phyloP scores from a whole-genome alignment of 2,888 invertebrate genomes.

The Boloria selene region DNA sequence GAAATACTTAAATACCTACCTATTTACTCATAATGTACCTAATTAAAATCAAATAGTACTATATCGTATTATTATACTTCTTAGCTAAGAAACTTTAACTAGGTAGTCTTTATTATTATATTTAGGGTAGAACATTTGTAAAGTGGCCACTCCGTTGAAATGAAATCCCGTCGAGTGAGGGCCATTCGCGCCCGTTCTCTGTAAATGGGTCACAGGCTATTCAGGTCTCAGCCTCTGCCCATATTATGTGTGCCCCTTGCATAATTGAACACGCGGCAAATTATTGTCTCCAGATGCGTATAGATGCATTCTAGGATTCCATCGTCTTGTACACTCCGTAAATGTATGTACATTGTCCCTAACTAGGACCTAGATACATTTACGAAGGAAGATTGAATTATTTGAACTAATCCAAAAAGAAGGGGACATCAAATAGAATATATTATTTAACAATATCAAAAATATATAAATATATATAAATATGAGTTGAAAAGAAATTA shows the following conservation, averaged over 20 bases:
- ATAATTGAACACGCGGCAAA: slow-evolving; percentile 78
- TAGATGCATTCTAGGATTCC: slow-evolving; percentile 54
- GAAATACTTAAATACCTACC: too few species aligned
- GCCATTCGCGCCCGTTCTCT: slow-evolving; percentile 63
- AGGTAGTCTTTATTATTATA: slow-evolving; percentile 15
- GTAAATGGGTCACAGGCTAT: slow-evolving; percentile 80
- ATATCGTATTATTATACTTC: background rate
- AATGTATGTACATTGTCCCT: slow-evolving; percentile 8
- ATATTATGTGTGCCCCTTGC: slow-evolving; percentile 70
- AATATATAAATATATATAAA: too few species aligned
- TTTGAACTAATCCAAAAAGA: background rate
- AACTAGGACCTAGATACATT: too few species aligned
- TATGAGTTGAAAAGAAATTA: too few species aligned
- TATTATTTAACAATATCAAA: too few species aligned
- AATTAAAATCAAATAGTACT: background rate
- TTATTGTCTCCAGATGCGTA: slow-evolving; percentile 66
- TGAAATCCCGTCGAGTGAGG: slow-evolving; percentile 57
- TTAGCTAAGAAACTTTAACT: background rate
- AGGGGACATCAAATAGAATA: too few species aligned
- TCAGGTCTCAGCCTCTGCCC: slow-evolving; percentile 58
- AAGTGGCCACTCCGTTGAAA: slow-evolving; percentile 44
- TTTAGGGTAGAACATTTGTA: slow-evolving; percentile 40
- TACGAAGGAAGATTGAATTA: background rate
- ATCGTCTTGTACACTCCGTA: slow-evolving; percentile 37
- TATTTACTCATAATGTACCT: too few species aligned